phyloP scores from a whole-genome alignment of 2,113 vertebrate genomes.

The Ctenodactylus gundi region DNA sequence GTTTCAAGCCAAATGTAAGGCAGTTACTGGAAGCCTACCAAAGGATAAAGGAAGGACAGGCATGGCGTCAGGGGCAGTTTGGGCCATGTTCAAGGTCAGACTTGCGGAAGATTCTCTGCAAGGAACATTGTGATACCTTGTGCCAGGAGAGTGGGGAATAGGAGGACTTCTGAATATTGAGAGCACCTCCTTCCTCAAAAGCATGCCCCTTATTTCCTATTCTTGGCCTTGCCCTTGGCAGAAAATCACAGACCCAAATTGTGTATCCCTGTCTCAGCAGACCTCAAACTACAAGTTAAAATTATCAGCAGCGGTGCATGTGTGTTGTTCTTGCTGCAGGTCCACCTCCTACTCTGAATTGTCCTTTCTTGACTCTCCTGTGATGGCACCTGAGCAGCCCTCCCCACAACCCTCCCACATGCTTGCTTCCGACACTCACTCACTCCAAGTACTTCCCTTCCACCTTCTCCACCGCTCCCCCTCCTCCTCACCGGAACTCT shows the following conservation, averaged over 20 bases:
- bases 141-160: not conserved
- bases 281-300: not conserved
- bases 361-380: not conserved
- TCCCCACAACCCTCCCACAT: not conserved
- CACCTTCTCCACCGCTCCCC: not conserved
- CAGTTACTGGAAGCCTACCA: not conserved
- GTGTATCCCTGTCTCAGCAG: not conserved
- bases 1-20: not conserved
- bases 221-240: conserved; percentile 34
- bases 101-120: not conserved
- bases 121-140: not conserved
- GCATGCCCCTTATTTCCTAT: not conserved
- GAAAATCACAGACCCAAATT: not conserved
- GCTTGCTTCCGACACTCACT: not conserved
- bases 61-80: not conserved
- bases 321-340: not conserved
- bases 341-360: not conserved
- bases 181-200: not conserved
- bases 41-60: not conserved
- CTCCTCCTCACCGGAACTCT: conserved; percentile 35
- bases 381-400: not conserved
- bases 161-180: not conserved
- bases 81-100: not conserved
- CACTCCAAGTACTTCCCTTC: not conserved
- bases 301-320: not conserved